phyloP scores from a whole-genome alignment of 2,113 vertebrate species.

The Neoarius graeffei region DNA sequence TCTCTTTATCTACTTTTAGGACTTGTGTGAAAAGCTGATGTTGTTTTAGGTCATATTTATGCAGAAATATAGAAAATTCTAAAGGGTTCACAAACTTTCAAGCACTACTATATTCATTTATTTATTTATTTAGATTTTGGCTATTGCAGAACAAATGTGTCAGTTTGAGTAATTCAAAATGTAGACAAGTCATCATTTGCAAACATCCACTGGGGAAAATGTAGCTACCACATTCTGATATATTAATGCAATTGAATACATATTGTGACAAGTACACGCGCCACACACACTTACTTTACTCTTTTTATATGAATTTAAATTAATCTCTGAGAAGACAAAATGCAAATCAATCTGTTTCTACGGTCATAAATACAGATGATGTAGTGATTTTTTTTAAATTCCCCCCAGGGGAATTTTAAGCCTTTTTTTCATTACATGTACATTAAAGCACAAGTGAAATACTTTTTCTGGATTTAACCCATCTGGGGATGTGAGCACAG shows the following conservation, averaged over 20 bases:
- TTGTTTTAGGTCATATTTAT: too few relatives aligned
- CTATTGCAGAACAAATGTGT: not conserved
- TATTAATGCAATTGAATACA: not conserved
- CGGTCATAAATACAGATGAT: not conserved
- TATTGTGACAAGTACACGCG: not conserved
- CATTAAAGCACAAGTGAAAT: too few relatives aligned
- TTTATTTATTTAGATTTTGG: not conserved
- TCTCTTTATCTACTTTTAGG: too few relatives aligned
- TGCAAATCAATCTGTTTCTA: not conserved
- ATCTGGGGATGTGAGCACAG: too few relatives aligned
- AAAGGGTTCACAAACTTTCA: too few relatives aligned
- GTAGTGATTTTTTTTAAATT: too few relatives aligned
- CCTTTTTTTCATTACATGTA: too few relatives aligned
- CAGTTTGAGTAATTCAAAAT: not conserved
- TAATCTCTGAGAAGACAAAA: not conserved
- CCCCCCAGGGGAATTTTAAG: too few relatives aligned
- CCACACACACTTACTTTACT: not conserved
- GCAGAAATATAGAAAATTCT: too few relatives aligned
- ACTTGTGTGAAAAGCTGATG: too few relatives aligned
- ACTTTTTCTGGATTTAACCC: too few relatives aligned
- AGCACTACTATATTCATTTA: too few relatives aligned
- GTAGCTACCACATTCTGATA: not conserved
- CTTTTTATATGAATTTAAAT: constrained; percentile 1
- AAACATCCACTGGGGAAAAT: not conserved
- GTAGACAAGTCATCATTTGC: not conserved